Base-by-base conservation (phyloP, 2,888 invertebrate genomes). In the Trissolcus brochymenae region DNA sequence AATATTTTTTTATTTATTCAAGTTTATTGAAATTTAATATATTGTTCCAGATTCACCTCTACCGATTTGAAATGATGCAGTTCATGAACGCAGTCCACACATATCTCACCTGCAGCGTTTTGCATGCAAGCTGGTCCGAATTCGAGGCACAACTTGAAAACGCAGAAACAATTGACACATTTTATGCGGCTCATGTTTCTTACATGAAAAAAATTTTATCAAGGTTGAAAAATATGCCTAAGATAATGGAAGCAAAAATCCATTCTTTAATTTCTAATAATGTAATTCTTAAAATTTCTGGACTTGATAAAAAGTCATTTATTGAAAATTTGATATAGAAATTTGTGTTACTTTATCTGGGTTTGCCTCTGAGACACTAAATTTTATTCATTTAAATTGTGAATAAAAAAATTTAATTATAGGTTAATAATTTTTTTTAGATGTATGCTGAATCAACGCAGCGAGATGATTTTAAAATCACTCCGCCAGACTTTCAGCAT, bases 141-240 rank as follows among this genome's bases (percentile, higher is more conserved):
- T 94, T 95, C 79, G 93, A 94, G 82, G 92, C 92, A 74, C 93
- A 93, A 82, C 86, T 96, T 51, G 90, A 91, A 81, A 91, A 91
- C 59, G 93, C 93, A 0, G 90, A 91, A 17, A 94, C 93, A 0
- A 87, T 96, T 7, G 95, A 95, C 83, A 93, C 94, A 76, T 89
- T 96, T 14, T 94, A 95, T 82, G 90, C 92, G 13, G 92, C 93
- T 21, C 95, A 96, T 81, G 93, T 93, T 9, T 90, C 90, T 0
- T 95, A 95, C 84, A 91, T 96, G 3, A 95, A 95, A 87, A 93
- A 93, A 80, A 92, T 95, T 46, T 87, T 94, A 46, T 95, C 94
- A 61, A 90, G 90, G 92, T 91, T 46, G 46, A 7, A 16, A 6
- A 46, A 29, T 21, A 21, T n/a, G n/a, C n/a, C n/a, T n/a, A n/a